Percentiles rank a stretch among this genome's conserved stretches.
Conservation (phyloP, 2,113 vertebrate species). For the Nothobranchius furzeri region DNA sequence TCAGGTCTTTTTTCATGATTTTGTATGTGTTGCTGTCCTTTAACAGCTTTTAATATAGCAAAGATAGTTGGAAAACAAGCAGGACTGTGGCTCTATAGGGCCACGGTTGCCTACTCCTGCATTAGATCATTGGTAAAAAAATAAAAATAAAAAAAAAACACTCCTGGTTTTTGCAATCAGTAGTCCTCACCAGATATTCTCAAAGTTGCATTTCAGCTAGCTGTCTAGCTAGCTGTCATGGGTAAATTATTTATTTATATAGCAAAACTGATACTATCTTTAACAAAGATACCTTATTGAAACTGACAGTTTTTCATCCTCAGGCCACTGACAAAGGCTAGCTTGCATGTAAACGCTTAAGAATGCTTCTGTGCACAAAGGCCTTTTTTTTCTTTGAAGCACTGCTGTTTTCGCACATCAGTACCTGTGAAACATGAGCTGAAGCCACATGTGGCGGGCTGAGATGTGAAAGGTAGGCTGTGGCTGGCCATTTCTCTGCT, state of each 20-base stretch:
- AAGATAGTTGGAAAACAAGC: no score
- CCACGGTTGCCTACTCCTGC: no score
- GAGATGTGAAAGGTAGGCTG: constrained; percentile 23
- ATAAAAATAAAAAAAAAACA: no score
- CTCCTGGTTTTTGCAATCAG: no score
- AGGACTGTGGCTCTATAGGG: no score
- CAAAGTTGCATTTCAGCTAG: no score
- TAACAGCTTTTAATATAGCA: no score
- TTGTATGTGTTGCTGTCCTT: no score
- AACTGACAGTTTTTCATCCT: neutral
- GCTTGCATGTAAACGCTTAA: neutral
- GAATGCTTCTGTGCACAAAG: accelerated
- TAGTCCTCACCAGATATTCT: neutral
- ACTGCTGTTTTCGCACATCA: accelerated
- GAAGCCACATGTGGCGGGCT: constrained; percentile 14
- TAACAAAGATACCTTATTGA: neutral
- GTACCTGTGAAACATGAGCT: constrained; percentile 3
- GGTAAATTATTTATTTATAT: no score
- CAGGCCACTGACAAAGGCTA: neutral
- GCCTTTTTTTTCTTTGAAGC: neutral
- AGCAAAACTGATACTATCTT: neutral
- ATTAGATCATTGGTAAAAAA: no score
- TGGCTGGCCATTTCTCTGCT: constrained; percentile 30
- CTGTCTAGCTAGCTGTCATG: no score
- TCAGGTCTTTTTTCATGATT: no score